phyloP scores from a whole-genome alignment of 1,140 invertebrate species.

The Pseudomyrmex pallidus region DNA sequence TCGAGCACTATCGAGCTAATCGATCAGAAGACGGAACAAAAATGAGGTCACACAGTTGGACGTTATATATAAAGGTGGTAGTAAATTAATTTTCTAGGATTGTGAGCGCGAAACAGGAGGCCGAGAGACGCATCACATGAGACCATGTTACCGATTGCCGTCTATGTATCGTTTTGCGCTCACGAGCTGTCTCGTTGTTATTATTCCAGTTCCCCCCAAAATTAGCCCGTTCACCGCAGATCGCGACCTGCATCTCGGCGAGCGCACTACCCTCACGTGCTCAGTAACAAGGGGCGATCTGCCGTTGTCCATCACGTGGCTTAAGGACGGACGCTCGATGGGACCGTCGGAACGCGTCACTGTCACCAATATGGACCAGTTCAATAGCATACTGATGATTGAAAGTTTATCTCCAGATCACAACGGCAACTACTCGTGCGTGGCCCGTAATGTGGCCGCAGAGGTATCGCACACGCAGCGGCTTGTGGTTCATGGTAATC shows the following conservation, averaged over 20 bases:
- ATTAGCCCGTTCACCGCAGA: conserved; percentile 91
- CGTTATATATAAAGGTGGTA: conserved; percentile 17
- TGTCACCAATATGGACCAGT: conserved; percentile 90
- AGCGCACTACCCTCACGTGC: conserved; percentile 91
- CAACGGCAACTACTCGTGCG: conserved; percentile 92
- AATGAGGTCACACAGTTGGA: not conserved
- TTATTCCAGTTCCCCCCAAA: conserved; percentile 92
- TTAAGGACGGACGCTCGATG: conserved; percentile 90
- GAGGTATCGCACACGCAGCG: conserved; percentile 90
- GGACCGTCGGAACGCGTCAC: conserved; percentile 87
- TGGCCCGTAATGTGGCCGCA: conserved; percentile 90
- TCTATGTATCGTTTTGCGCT: conserved; percentile 57
- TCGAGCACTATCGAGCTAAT: not conserved
- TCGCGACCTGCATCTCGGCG: conserved; percentile 90
- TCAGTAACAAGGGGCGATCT: conserved; percentile 92
- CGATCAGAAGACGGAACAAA: conserved; percentile 10
- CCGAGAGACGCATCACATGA: not conserved
- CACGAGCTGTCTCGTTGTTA: conserved; percentile 72
- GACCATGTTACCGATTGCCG: conserved; percentile 46
- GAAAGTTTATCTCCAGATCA: conserved; percentile 91
- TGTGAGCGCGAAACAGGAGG: not conserved
- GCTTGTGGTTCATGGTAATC: conserved; percentile 93
- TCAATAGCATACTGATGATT: conserved; percentile 92
- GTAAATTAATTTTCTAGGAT: conserved; percentile 22
- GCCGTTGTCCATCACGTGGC: conserved; percentile 91